phyloP scores from a whole-genome alignment of 2,888 invertebrate species.

The Leptopterna dolabrata region DNA sequence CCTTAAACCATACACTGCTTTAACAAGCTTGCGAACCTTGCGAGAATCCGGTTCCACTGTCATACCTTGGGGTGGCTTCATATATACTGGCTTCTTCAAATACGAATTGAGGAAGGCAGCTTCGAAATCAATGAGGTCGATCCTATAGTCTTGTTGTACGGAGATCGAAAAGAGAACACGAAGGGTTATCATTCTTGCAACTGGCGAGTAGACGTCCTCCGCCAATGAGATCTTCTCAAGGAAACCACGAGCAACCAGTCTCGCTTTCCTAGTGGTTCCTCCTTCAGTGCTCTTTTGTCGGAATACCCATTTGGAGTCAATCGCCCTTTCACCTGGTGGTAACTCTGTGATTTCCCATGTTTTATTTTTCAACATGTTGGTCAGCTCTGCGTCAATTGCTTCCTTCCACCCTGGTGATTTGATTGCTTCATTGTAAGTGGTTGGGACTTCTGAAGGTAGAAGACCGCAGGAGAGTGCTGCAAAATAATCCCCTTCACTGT shows the following conservation, averaged over 20 bases:
- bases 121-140: conserved; percentile 8
- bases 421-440: conserved; percentile 26
- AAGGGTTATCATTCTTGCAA: conserved; percentile 23
- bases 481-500: not conserved
- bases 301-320: conserved; percentile 65
- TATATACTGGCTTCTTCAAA: conserved; percentile 25
- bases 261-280: not conserved
- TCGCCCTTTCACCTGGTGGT: conserved; percentile 63
- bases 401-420: conserved; percentile 55
- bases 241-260: conserved; percentile 28
- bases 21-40: conserved; percentile 21
- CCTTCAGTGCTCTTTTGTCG: not conserved
- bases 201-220: conserved; percentile 30
- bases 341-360: conserved; percentile 64
- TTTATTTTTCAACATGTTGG: conserved; percentile 64
- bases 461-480: conserved; percentile 13
- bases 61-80: conserved; percentile 56
- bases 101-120: conserved; percentile 18
- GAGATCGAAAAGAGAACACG: conserved; percentile 11
- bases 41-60: not conserved
- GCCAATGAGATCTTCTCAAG: not conserved
- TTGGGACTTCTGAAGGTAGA: conserved; percentile 44
- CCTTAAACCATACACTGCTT: conserved; percentile 47
- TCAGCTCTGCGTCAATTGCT: conserved; percentile 64
- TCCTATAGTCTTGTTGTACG: not conserved